Percentiles rank a stretch among this genome's conserved stretches.
Conservation (phyloP, 2,797 vertebrate genomes). For the Vipera latastei region DNA sequence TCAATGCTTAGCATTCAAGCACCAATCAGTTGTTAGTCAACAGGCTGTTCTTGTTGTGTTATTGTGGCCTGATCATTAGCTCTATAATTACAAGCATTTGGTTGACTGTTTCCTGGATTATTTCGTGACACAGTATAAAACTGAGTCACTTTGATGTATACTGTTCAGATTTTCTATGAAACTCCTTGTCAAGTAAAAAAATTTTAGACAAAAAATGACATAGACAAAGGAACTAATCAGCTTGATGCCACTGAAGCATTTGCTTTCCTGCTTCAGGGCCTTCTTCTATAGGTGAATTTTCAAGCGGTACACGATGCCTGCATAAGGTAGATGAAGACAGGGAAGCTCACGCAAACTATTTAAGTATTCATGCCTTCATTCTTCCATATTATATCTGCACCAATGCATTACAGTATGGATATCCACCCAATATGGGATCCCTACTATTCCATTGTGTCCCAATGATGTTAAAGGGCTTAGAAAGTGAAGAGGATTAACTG, state of each 20-base stretch:
- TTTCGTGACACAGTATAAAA: neutral
- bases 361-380: constrained; percentile 40
- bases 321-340: constrained; percentile 39
- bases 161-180: neutral
- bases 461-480: neutral
- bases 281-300: neutral
- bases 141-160: neutral
- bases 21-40: neutral
- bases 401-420: neutral
- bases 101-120: neutral
- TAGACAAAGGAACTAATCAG: neutral
- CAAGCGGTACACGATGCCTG: neutral
- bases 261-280: neutral
- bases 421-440: neutral
- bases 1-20: neutral
- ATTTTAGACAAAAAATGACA: neutral
- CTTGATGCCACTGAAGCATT: neutral
- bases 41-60: neutral
- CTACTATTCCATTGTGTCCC: neutral
- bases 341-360: constrained; percentile 43
- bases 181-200: neutral
- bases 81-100: neutral
- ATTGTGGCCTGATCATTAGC: constrained; percentile 2
- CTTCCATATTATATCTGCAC: neutral
- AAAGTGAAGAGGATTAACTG: neutral